phyloP scores from a whole-genome alignment of 2,888 invertebrate species.

The Argyresthia albistria region DNA sequence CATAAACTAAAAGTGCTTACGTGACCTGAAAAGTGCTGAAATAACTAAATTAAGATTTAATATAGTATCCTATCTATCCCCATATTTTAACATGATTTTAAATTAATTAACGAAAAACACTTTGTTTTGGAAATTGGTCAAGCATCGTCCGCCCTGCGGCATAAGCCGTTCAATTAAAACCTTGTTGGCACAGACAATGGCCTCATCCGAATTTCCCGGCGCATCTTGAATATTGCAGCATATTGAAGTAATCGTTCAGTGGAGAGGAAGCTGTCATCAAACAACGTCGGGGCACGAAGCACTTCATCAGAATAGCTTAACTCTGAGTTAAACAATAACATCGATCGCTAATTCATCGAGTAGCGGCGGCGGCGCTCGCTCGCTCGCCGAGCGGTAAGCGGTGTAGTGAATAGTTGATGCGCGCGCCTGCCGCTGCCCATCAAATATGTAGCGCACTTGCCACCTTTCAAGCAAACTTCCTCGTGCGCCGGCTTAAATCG shows the following conservation, averaged over 20 bases:
- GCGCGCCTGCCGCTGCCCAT: conserved; percentile 34
- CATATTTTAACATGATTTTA: no score
- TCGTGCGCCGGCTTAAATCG: conserved; percentile 16
- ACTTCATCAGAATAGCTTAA: conserved; percentile 22
- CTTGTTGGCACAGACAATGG: neutral
- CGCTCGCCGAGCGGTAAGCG: conserved; percentile 43
- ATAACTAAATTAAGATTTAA: no score
- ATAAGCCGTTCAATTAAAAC: neutral
- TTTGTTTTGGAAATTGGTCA: no score
- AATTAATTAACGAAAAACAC: no score
- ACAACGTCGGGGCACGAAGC: conserved; percentile 13
- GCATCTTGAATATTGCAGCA: conserved; percentile 22
- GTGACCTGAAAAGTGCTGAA: no score
- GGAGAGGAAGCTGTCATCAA: conserved; percentile 5
- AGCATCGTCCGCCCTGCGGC: no score
- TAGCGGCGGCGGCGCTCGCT: conserved; percentile 30
- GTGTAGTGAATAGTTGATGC: conserved; percentile 40
- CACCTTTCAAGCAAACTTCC: conserved; percentile 17
- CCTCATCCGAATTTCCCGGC: conserved; percentile 8
- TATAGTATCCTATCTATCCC: no score
- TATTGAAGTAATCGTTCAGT: conserved; percentile 10
- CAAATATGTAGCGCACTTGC: conserved; percentile 48
- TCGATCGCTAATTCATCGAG: conserved; percentile 28
- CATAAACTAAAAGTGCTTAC: no score
- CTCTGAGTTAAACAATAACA: conserved; percentile 36